These are phyloP conservation scores for Amphibalanus amphitrite DNA, from an alignment of 1,140 invertebrate genomes.

Conservation along the genomic window DNA sequence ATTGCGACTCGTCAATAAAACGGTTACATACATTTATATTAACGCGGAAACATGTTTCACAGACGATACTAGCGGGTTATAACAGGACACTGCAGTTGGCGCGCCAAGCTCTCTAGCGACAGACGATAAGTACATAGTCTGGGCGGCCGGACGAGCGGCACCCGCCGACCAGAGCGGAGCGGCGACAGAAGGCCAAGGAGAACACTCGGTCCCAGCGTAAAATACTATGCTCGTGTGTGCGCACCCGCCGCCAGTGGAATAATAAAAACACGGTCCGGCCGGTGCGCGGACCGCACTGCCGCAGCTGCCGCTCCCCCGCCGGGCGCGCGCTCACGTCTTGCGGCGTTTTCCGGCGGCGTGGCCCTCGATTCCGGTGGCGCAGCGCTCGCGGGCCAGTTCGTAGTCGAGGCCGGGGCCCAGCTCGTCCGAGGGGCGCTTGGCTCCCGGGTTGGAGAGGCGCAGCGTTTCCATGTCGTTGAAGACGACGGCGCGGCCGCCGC, in stretches of 20 bases:
- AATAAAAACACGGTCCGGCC: neutral
- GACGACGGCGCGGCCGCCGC: constrained; percentile 84
- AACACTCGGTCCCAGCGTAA: constrained; percentile 26
- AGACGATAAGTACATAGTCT: neutral
- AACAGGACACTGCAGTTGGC: neutral
- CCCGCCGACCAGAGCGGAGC: too few relatives aligned
- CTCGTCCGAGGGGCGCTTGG: constrained; percentile 56
- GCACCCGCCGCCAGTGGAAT: neutral
- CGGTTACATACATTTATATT: neutral
- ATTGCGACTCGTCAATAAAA: neutral
- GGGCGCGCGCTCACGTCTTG: neutral
- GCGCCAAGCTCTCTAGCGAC: neutral
- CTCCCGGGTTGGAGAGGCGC: constrained; percentile 49
- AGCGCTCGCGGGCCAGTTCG: constrained; percentile 10
- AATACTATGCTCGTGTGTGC: neutral
- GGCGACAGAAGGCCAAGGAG: neutral
- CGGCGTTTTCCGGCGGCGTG: neutral
- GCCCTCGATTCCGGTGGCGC: neutral
- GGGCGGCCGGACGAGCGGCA: too few relatives aligned
- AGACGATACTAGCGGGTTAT: neutral
- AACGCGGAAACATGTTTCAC: neutral
- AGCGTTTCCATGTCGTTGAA: constrained; percentile 89
- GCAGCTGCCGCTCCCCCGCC: neutral
- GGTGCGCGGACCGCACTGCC: neutral
- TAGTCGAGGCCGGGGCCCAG: constrained; percentile 66